Evolutionary conservation across 2,888 invertebrate species (phyloP).

Genomic region (Thecocarcelia acutangulata): DNA sequence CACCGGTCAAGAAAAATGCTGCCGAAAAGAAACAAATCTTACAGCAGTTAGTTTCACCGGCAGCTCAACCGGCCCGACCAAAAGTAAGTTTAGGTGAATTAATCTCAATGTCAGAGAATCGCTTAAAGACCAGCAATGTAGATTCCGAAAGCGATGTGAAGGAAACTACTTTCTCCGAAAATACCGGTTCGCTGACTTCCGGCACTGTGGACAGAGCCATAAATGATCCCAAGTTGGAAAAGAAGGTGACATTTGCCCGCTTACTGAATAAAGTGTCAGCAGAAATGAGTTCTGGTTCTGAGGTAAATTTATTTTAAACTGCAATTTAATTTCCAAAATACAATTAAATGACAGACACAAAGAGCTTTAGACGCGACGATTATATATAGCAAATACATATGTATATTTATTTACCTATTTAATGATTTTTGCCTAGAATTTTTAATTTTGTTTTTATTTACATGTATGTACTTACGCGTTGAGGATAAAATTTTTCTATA

Average conservation of each 20-base stretch:
- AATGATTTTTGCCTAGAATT: no score
- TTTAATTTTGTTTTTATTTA: no score
- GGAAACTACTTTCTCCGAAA: conserved; percentile 85
- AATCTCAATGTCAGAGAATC: conserved; percentile 87
- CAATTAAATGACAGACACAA: no score
- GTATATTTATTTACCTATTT: no score
- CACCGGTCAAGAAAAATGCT: conserved; percentile 88
- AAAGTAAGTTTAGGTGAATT: conserved; percentile 86
- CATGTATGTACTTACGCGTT: no score
- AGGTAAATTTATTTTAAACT: conserved; percentile 83
- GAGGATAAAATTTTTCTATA: no score
- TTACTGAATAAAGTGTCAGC: conserved; percentile 88
- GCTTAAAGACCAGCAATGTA: conserved; percentile 82
- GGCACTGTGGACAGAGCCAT: conserved; percentile 83
- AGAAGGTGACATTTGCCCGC: conserved; percentile 90
- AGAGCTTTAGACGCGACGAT: no score
- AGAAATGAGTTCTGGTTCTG: conserved; percentile 89
- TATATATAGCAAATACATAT: no score
- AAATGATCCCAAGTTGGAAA: conserved; percentile 87
- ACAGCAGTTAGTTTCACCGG: conserved; percentile 89
- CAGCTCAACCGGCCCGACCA: conserved; percentile 83
- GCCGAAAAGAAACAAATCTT: conserved; percentile 90
- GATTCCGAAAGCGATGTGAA: conserved; percentile 82
- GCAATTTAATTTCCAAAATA: background rate
- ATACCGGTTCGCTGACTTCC: conserved; percentile 81